phyloP scores from a whole-genome alignment of 2,888 invertebrate genomes.

The Dynastes grantii region DNA sequence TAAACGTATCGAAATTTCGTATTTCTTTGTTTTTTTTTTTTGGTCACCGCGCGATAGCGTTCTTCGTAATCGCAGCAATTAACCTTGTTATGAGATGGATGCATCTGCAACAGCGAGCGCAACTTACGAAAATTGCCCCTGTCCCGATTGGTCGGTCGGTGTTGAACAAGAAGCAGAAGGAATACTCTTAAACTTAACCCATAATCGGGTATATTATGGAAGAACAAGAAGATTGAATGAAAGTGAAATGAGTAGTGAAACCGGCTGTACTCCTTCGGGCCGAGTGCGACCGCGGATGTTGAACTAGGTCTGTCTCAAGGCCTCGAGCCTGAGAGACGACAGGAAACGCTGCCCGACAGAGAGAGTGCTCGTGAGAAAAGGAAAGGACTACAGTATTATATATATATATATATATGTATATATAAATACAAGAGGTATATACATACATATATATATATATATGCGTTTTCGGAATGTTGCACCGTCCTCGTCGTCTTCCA shows the following conservation, averaged over 20 bases:
- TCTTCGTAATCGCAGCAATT: slow-evolving; percentile 31
- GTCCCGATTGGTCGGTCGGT: neutral
- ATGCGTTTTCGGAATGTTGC: slow-evolving; percentile 6
- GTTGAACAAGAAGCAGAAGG: neutral
- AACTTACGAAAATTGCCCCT: neutral
- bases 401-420: neutral
- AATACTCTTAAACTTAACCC: neutral
- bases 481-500: neutral
- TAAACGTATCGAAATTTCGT: neutral
- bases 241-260: slow-evolving; percentile 54
- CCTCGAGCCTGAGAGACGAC: slow-evolving; percentile 41
- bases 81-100: slow-evolving; percentile 22
- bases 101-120: neutral
- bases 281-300: slow-evolving; percentile 68
- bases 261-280: slow-evolving; percentile 58
- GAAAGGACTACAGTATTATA: neutral
- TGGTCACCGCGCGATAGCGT: neutral
- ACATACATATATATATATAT: neutral
- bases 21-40: neutral
- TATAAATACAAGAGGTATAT: too few species aligned
- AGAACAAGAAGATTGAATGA: slow-evolving; percentile 44
- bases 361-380: neutral
- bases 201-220: neutral
- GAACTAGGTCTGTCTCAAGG: slow-evolving; percentile 67
- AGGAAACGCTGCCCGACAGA: slow-evolving; percentile 28